Evolutionary conservation across 2,888 invertebrate species (phyloP).

Genomic region (Limnephilus lunatus): DNA sequence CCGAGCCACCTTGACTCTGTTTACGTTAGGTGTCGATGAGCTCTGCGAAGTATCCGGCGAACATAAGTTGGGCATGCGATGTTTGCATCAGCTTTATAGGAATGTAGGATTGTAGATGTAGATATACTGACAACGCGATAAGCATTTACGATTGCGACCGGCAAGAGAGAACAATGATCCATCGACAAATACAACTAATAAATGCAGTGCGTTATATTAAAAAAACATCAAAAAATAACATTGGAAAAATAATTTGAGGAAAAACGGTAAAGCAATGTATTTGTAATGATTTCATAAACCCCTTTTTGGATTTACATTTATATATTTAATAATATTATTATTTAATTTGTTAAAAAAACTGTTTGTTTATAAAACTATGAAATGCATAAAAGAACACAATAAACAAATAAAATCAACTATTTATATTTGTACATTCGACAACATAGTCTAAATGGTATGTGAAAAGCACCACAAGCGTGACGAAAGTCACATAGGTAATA

Average conservation of each 20-base stretch:
- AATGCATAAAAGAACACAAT: too few species aligned
- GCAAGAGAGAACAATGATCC: neutral
- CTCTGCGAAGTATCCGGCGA: constrained; percentile 29
- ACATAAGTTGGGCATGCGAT: neutral
- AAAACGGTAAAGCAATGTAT: neutral
- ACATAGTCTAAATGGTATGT: neutral
- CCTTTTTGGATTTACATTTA: too few species aligned
- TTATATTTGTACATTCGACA: neutral
- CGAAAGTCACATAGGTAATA: neutral
- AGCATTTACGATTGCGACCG: constrained; percentile 25
- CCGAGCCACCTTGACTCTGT: constrained; percentile 38
- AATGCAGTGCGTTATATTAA: neutral
- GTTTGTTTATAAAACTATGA: too few species aligned
- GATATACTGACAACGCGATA: constrained; percentile 33
- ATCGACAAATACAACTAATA: neutral
- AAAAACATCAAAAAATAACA: neutral
- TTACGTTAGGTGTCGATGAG: constrained; percentile 45
- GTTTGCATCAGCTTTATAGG: constrained; percentile 21
- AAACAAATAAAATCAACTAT: neutral
- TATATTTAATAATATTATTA: too few species aligned
- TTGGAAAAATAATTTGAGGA: neutral
- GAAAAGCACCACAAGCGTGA: neutral
- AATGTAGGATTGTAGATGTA: neutral
- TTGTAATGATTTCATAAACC: too few species aligned
- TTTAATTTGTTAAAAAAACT: too few species aligned